phyloP scores from a whole-genome alignment of 1,140 invertebrate species.

The Sarcophaga bullata region DNA sequence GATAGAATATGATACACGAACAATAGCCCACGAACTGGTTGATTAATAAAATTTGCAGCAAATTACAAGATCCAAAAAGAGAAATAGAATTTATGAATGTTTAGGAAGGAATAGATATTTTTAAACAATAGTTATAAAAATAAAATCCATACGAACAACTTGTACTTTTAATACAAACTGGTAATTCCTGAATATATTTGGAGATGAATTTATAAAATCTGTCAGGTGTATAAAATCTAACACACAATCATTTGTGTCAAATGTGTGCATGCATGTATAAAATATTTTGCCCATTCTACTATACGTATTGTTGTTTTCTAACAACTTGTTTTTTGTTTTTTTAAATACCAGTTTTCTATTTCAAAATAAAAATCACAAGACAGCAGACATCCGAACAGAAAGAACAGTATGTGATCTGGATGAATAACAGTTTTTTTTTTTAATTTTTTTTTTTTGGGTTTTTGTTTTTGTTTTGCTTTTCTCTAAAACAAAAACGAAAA shows the following conservation, averaged over 20 bases:
- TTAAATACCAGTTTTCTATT: background rate
- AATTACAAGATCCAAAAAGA: no score
- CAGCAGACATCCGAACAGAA: background rate
- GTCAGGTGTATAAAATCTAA: background rate
- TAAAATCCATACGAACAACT: no score
- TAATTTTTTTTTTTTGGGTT: background rate
- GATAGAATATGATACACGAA: no score
- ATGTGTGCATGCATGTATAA: background rate
- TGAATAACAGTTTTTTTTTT: background rate
- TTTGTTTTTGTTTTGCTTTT: background rate
- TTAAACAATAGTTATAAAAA: no score
- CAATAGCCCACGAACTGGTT: no score
- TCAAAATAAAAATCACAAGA: background rate
- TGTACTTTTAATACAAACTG: background rate
- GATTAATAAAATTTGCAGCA: no score
- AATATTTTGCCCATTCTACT: background rate
- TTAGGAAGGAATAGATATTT: no score
- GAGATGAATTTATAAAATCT: conserved; percentile 8
- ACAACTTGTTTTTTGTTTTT: conserved; percentile 19
- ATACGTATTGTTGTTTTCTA: background rate
- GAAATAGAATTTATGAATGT: no score
- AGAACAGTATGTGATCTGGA: background rate
- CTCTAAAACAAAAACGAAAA: background rate
- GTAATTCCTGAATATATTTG: conserved; percentile 17
- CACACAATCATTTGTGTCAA: no score